These are phyloP conservation scores for Salminus brasiliensis DNA, from an alignment of 2,113 vertebrate genomes.

Conservation along the genomic window DNA sequence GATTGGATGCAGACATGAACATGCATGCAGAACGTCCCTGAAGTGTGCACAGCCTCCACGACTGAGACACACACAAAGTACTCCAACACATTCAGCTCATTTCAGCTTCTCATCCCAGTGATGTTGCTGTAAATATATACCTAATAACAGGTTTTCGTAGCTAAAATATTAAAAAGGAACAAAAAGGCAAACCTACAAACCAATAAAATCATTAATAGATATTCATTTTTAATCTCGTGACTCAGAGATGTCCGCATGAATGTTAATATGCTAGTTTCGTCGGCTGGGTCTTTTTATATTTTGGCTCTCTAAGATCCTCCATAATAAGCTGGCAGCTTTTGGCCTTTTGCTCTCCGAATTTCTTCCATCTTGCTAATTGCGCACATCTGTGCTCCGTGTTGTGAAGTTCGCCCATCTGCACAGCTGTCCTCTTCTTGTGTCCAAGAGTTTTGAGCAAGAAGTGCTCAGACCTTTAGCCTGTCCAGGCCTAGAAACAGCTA, in stretches of 20 bases:
- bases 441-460: constrained; percentile 64
- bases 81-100: not conserved
- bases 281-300: constrained; percentile 51
- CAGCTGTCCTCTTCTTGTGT: constrained; percentile 65
- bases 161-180: not conserved
- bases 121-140: not conserved
- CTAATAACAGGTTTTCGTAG: not conserved
- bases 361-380: constrained; percentile 75
- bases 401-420: constrained; percentile 67
- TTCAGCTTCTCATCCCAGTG: not conserved
- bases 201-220: not conserved
- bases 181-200: not conserved
- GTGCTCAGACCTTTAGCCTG: constrained; percentile 48
- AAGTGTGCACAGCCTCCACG: not conserved
- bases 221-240: not conserved
- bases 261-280: not conserved
- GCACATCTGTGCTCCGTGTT: constrained; percentile 68
- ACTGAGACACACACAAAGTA: not conserved
- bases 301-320: constrained; percentile 64
- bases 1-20: not conserved
- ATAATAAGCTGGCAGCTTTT: constrained; percentile 70
- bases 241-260: not conserved
- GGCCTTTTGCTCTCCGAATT: constrained; percentile 72
- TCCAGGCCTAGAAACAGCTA: constrained; percentile 29
- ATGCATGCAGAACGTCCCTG: not conserved